phyloP scores from a whole-genome alignment of 2,888 invertebrate species.

The Aethes cnicana region DNA sequence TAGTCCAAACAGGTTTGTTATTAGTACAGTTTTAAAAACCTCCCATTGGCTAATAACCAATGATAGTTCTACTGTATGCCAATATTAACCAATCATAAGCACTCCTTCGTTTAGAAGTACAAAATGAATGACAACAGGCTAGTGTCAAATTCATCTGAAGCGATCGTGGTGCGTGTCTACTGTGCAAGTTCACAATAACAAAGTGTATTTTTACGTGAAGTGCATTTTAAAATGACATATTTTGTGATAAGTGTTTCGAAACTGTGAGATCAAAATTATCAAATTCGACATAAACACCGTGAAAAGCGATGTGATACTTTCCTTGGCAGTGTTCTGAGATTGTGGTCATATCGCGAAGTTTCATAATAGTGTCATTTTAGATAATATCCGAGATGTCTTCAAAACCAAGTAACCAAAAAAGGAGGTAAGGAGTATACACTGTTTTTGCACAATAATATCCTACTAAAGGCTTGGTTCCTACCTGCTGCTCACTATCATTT shows the following conservation, averaged over 20 bases:
- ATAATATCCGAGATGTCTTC: slow-evolving; percentile 73
- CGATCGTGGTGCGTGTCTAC: slow-evolving; percentile 48
- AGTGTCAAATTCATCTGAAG: slow-evolving; percentile 28
- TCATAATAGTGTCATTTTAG: slow-evolving; percentile 63
- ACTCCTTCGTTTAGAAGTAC: neutral
- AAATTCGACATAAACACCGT: slow-evolving; percentile 54
- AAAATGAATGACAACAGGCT: slow-evolving; percentile 16
- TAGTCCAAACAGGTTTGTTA: slow-evolving; percentile 17
- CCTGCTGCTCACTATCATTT: too few species aligned
- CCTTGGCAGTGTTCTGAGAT: slow-evolving; percentile 83
- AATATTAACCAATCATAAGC: slow-evolving; percentile 16
- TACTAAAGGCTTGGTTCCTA: too few species aligned
- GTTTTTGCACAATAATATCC: too few species aligned
- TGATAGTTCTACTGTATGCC: neutral
- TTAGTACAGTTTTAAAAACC: neutral
- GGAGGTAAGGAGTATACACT: slow-evolving; percentile 79
- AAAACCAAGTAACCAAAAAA: slow-evolving; percentile 85
- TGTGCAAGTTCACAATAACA: slow-evolving; percentile 74
- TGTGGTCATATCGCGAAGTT: slow-evolving; percentile 77
- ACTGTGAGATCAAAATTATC: slow-evolving; percentile 53
- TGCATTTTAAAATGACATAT: slow-evolving; percentile 76
- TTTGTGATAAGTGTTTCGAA: slow-evolving; percentile 66
- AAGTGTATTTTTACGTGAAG: slow-evolving; percentile 71
- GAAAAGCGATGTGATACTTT: slow-evolving; percentile 79
- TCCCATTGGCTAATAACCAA: slow-evolving; percentile 8